These are phyloP conservation scores for Drosophila trapezifrons DNA, from an alignment of 1,140 invertebrate genomes.

Conservation along the genomic window DNA sequence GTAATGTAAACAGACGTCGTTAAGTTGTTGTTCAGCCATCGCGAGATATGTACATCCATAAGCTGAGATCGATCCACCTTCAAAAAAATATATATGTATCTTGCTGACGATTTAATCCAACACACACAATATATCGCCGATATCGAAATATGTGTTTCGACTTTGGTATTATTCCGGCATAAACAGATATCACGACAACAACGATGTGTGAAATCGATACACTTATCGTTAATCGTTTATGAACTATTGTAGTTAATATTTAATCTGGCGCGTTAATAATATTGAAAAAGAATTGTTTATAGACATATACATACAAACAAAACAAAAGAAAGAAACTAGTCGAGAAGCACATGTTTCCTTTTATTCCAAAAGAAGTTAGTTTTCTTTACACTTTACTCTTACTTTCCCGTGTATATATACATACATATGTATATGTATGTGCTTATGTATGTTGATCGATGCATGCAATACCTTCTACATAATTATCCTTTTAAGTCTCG, in stretches of 20 bases:
- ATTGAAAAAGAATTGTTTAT: constrained; percentile 20
- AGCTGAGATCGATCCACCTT: constrained; percentile 56
- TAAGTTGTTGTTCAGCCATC: constrained; percentile 64
- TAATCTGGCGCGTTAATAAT: constrained; percentile 39
- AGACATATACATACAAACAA: constrained; percentile 16
- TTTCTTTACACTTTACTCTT: constrained; percentile 27
- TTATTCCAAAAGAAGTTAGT: constrained; percentile 21
- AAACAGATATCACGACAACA: constrained; percentile 23
- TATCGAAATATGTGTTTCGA: constrained; percentile 22
- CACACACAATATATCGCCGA: constrained; percentile 20
- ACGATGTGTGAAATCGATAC: constrained; percentile 40
- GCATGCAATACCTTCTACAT: constrained; percentile 27
- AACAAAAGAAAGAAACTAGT: constrained; percentile 26
- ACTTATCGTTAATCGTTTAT: constrained; percentile 38
- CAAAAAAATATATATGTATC: constrained; percentile 45
- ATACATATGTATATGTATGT: constrained; percentile 21
- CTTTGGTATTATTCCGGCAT: constrained; percentile 47
- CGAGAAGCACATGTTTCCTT: constrained; percentile 38
- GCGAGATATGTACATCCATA: constrained; percentile 41
- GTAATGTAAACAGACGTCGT: constrained; percentile 62
- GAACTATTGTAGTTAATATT: constrained; percentile 45
- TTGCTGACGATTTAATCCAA: constrained; percentile 63
- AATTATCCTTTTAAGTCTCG: constrained; percentile 20
- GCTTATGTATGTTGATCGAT: constrained; percentile 26
- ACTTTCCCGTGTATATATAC: constrained; percentile 41